Evolutionary conservation across 2,888 invertebrate genomes (phyloP).

Genomic region (Iphiclides podalirius): DNA sequence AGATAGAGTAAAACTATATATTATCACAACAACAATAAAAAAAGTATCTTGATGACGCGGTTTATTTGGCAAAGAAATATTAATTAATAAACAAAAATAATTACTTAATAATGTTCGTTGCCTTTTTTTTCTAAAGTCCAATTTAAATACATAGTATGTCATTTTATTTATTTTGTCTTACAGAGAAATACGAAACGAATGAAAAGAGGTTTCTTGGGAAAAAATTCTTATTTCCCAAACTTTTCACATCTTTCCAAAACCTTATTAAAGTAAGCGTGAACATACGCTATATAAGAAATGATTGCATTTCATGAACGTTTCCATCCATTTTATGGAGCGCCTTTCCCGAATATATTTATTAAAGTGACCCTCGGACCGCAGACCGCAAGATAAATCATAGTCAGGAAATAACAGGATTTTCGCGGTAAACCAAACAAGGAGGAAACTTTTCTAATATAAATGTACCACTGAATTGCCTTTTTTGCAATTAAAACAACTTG

Average conservation of each 20-base stretch:
- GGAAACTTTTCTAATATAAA: constrained; percentile 43
- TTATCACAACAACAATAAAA: too few species aligned
- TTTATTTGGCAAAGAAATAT: too few species aligned
- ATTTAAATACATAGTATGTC: too few species aligned
- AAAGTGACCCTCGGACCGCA: constrained; percentile 75
- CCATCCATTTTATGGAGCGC: constrained; percentile 65
- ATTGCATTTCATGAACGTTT: constrained; percentile 62
- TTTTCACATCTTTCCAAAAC: constrained; percentile 3
- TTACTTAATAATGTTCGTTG: too few species aligned
- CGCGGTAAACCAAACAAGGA: constrained; percentile 64
- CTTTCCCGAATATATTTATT: constrained; percentile 76
- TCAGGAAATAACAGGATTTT: constrained; percentile 65
- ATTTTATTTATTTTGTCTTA: too few species aligned
- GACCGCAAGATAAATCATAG: constrained; percentile 75
- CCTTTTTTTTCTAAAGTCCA: too few species aligned
- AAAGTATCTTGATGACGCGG: too few species aligned
- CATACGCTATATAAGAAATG: constrained; percentile 51
- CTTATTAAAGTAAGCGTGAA: constrained; percentile 22
- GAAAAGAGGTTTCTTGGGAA: neutral
- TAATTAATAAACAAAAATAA: too few species aligned
- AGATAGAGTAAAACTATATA: too few species aligned
- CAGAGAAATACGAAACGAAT: too few species aligned
- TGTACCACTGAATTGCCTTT: neutral
- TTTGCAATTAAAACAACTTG: neutral
- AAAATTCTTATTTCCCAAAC: neutral